Conservation (phyloP, 2,888 invertebrate genomes). For the Trypoxylon attenuatum region DNA sequence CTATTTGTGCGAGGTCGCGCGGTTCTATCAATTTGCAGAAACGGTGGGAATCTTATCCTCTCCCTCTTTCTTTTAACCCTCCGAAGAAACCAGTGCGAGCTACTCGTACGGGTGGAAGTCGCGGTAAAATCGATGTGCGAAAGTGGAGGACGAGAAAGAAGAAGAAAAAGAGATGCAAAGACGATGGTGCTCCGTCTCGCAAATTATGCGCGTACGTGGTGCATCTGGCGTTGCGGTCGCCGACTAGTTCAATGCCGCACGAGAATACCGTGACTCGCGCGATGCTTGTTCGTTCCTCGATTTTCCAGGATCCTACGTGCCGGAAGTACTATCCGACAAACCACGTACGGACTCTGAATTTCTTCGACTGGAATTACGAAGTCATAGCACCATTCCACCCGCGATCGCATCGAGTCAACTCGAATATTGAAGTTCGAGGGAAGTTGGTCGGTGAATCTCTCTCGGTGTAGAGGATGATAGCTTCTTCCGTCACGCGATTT, state of each 20-base stretch:
- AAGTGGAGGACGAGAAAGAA: no score
- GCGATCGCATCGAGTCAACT: background rate
- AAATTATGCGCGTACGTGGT: conserved; percentile 16
- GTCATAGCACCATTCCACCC: background rate
- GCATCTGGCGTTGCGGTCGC: conserved; percentile 16
- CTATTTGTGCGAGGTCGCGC: no score
- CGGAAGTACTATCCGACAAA: background rate
- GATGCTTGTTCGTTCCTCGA: background rate
- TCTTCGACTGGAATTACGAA: background rate
- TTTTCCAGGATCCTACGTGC: background rate
- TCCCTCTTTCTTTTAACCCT: no score
- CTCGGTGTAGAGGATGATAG: background rate
- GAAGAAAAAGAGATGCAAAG: no score
- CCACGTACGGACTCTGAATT: background rate
- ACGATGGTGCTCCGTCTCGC: no score
- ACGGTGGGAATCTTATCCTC: no score
- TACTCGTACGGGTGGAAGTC: no score
- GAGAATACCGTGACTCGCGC: background rate
- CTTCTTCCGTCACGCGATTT: background rate
- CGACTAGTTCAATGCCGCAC: conserved; percentile 4
- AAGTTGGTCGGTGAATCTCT: background rate
- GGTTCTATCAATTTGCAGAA: no score
- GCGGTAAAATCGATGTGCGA: no score
- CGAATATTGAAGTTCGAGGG: background rate
- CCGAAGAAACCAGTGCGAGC: no score